These are phyloP conservation scores for Ammospiza maritima DNA, from an alignment of 2,797 vertebrate genomes.

Conservation along the genomic window DNA sequence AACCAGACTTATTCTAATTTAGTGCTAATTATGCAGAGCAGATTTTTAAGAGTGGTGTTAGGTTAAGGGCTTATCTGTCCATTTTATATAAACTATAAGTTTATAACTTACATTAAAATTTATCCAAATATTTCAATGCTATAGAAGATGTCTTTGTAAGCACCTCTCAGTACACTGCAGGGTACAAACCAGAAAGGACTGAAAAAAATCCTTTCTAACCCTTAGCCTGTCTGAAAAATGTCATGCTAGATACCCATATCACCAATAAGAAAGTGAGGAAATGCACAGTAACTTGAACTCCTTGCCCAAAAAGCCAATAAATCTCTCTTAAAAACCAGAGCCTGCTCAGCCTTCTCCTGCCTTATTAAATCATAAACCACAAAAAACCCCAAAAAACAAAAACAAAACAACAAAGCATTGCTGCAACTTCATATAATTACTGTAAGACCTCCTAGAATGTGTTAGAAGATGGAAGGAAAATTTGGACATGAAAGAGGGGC, in stretches of 20 bases:
- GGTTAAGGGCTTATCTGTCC: not conserved
- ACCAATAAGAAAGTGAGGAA: not conserved
- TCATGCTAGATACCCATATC: not conserved
- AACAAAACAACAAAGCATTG: not conserved
- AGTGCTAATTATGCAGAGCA: not conserved
- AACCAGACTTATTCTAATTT: not conserved
- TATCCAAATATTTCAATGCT: not conserved
- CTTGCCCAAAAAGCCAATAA: conserved; percentile 4
- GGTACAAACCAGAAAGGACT: not conserved
- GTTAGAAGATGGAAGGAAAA: not conserved
- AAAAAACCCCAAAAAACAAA: not conserved
- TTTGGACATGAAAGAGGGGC: not conserved
- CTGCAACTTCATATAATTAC: not conserved
- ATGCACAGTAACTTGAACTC: not conserved
- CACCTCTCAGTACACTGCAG: not conserved
- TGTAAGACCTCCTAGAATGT: not conserved
- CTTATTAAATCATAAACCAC: conserved; percentile 31
- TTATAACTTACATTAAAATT: not conserved
- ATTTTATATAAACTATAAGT: not conserved
- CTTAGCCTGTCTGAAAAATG: not conserved
- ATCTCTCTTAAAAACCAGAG: conserved; percentile 18
- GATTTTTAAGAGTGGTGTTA: not conserved
- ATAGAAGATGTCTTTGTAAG: not conserved
- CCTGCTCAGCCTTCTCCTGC: not conserved
- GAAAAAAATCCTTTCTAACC: not conserved